A percentile compares a stretch with the other conserved stretches of the same genome.
Conservation (phyloP, 2,113 vertebrate genomes). For the Sialia sialis region DNA sequence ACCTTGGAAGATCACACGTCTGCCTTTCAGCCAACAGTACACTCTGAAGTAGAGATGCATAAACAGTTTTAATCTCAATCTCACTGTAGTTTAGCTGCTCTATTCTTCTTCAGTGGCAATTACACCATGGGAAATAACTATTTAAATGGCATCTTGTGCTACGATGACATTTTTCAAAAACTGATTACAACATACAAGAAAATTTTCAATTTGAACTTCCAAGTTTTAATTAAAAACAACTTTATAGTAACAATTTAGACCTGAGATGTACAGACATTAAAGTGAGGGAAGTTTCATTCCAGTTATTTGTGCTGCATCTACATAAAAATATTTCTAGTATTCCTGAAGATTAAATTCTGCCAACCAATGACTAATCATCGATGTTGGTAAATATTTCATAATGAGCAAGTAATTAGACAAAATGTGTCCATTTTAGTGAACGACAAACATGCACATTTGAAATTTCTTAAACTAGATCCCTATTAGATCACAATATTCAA, state of each 20-base stretch:
- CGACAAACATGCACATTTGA: not conserved
- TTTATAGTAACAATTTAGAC: not conserved
- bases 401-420: not conserved
- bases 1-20: not conserved
- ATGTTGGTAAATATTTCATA: not conserved
- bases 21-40: not conserved
- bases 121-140: slow-evolving; percentile 15
- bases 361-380: not conserved
- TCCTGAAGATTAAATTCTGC: slow-evolving; percentile 22
- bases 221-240: slow-evolving; percentile 51
- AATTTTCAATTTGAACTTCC: slow-evolving; percentile 24
- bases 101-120: slow-evolving; percentile 36
- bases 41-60: not conserved
- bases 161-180: slow-evolving; percentile 40
- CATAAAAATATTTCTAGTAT: not conserved
- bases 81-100: not conserved
- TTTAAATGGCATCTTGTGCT: slow-evolving; percentile 27
- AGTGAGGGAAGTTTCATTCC: not conserved
- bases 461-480: not conserved
- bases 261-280: not conserved
- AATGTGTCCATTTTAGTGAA: not conserved
- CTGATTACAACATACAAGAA: slow-evolving; percentile 14
- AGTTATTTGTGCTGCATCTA: not conserved
- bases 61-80: slow-evolving; percentile 44
- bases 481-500: not conserved